Percentiles rank a stretch among this genome's conserved stretches.
phyloP scores from a whole-genome alignment of 2,113 vertebrate species.

The Hemicordylus capensis region DNA sequence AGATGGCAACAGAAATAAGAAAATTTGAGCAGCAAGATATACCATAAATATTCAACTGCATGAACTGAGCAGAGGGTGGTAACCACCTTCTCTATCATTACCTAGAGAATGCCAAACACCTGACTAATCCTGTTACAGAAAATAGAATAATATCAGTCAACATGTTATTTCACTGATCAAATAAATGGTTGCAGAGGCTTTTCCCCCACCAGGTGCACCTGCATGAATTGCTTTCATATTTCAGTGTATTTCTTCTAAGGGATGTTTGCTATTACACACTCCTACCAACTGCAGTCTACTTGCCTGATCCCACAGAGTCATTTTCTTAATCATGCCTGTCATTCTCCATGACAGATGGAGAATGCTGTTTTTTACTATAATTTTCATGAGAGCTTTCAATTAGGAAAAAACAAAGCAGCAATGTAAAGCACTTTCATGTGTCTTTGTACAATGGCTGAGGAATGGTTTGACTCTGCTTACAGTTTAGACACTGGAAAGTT shows the following conservation, averaged over 20 bases:
- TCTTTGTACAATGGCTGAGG: background rate
- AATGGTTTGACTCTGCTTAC: background rate
- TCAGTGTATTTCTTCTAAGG: background rate
- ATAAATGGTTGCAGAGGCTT: constrained; percentile 2
- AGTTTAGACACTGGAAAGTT: background rate
- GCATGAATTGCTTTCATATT: constrained; percentile 12
- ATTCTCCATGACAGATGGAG: background rate
- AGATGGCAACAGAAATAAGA: constrained; percentile 25
- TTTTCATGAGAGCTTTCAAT: background rate
- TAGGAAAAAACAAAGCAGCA: background rate
- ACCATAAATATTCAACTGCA: constrained; percentile 42
- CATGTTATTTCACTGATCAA: constrained; percentile 22
- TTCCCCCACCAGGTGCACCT: background rate
- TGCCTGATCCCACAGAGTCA: background rate
- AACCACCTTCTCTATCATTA: constrained; percentile 21
- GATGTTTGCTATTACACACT: background rate
- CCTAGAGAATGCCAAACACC: constrained; percentile 12
- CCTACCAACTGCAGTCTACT: constrained; percentile 2
- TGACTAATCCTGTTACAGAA: constrained; percentile 25
- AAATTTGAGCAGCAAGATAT: constrained; percentile 22
- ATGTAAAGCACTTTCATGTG: background rate
- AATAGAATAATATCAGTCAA: constrained; percentile 30
- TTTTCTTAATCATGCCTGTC: constrained; percentile 12
- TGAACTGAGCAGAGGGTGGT: background rate
- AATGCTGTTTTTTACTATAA: background rate